Percentiles rank a stretch among this genome's conserved stretches.
Evolutionary conservation across 2,888 invertebrate genomes (phyloP).

Genomic region (Diabrotica balteata): DNA sequence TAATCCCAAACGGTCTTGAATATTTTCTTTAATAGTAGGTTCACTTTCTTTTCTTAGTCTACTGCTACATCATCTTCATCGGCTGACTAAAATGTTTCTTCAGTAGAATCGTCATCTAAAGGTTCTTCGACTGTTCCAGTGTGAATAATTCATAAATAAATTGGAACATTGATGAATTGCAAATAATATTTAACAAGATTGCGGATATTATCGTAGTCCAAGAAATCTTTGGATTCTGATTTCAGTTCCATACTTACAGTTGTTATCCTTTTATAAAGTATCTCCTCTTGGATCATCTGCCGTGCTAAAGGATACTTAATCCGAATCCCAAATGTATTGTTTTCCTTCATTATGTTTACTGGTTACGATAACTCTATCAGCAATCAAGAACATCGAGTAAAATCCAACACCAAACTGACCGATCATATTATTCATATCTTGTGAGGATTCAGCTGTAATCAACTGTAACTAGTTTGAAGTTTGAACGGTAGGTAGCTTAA

Average conservation of each 20-base stretch:
- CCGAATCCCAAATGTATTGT: constrained; percentile 98
- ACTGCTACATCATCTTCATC: constrained; percentile 68
- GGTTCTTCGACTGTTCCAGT: constrained; percentile 80
- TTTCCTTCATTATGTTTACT: constrained; percentile 93
- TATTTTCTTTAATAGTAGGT: constrained; percentile 84
- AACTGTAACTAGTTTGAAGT: too few relatives aligned
- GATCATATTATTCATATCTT: constrained; percentile 95
- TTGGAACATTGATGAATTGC: constrained; percentile 99
- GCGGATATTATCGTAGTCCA: constrained; percentile 90
- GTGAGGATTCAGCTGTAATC: constrained; percentile 60
- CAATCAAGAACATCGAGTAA: constrained; percentile 96
- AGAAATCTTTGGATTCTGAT: constrained; percentile 95
- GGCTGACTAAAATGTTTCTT: constrained; percentile 64
- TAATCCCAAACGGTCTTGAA: constrained; percentile 98
- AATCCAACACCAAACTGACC: constrained; percentile 99
- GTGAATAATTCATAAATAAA: constrained; percentile 86
- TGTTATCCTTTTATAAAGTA: constrained; percentile 79
- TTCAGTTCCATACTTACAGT: constrained; percentile 84
- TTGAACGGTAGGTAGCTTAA: too few relatives aligned
- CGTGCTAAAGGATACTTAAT: constrained; percentile 88
- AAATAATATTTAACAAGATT: constrained; percentile 96
- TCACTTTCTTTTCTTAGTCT: constrained; percentile 77
- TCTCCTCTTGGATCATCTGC: constrained; percentile 93
- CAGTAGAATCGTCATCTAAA: constrained; percentile 62
- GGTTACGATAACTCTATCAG: constrained; percentile 94